These are phyloP conservation scores for Willowsia nigromaculata DNA, from an alignment of 2,888 invertebrate genomes.

Conservation along the genomic window DNA sequence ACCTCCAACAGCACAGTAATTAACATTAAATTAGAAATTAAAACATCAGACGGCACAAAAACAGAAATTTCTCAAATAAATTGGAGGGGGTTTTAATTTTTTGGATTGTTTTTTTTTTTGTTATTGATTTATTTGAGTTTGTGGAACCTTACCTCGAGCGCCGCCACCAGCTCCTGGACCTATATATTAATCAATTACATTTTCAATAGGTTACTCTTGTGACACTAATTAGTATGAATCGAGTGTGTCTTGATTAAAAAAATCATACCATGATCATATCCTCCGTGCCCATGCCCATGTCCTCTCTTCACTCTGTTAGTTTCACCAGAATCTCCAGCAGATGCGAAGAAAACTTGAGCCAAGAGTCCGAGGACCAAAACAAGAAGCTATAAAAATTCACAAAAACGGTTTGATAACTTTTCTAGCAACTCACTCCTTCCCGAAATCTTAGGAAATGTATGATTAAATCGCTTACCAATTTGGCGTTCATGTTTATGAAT, in stretches of 20 bases:
- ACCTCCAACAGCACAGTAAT: no score
- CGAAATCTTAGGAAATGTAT: slow-evolving; percentile 2
- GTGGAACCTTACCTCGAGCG: slow-evolving; percentile 62
- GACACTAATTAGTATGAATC: not conserved
- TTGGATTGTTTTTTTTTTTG: no score
- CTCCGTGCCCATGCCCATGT: slow-evolving; percentile 49
- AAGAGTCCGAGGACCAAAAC: slow-evolving; percentile 68
- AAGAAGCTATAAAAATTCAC: slow-evolving; percentile 48
- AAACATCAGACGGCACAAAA: no score
- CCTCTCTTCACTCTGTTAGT: slow-evolving; percentile 69
- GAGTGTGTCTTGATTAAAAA: not conserved
- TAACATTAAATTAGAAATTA: no score
- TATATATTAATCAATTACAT: not conserved
- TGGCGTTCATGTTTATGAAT: slow-evolving; percentile 64
- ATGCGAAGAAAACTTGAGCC: slow-evolving; percentile 68
- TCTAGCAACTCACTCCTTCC: not conserved
- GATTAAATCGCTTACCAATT: slow-evolving; percentile 60
- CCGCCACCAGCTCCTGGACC: slow-evolving; percentile 69
- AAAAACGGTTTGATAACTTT: not conserved
- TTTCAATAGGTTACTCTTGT: not conserved
- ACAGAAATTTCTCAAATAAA: no score
- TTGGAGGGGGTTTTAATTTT: no score
- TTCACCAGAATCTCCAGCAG: slow-evolving; percentile 67
- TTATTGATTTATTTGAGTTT: no score
- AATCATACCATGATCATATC: slow-evolving; percentile 62